phyloP scores from a whole-genome alignment of 2,797 vertebrate genomes.

The Discoglossus pictus region DNA sequence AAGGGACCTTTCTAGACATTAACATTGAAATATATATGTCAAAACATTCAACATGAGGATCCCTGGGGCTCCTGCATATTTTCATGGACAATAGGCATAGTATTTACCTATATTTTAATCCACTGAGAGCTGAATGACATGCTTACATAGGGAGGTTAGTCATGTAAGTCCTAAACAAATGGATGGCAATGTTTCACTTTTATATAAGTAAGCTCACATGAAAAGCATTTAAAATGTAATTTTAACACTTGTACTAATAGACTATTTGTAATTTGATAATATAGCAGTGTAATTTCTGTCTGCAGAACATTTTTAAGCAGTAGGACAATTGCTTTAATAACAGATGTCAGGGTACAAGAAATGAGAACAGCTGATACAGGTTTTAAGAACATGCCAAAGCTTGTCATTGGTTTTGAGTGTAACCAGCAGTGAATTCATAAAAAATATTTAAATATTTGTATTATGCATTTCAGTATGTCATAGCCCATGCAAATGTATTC shows the following conservation, averaged over 20 bases:
- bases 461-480: not conserved
- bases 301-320: not conserved
- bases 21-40: too few species aligned
- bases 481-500: not conserved
- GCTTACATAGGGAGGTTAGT: too few species aligned
- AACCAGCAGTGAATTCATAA: not conserved
- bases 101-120: too few species aligned
- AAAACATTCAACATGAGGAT: too few species aligned
- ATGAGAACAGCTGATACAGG: not conserved
- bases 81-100: too few species aligned
- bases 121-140: too few species aligned
- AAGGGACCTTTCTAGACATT: too few species aligned
- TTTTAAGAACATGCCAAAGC: not conserved
- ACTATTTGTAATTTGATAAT: too few species aligned
- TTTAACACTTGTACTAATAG: not conserved
- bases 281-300: not conserved
- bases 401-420: not conserved
- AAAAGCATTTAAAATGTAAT: not conserved
- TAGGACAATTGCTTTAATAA: constrained; percentile 5
- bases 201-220: not conserved
- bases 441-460: constrained; percentile 3
- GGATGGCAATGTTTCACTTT: not conserved
- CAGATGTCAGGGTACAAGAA: not conserved
- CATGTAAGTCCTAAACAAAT: not conserved
- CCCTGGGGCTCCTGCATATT: too few species aligned